Evolutionary conservation across 2,113 vertebrate species (phyloP).

Genomic region (Cacatua alba): DNA sequence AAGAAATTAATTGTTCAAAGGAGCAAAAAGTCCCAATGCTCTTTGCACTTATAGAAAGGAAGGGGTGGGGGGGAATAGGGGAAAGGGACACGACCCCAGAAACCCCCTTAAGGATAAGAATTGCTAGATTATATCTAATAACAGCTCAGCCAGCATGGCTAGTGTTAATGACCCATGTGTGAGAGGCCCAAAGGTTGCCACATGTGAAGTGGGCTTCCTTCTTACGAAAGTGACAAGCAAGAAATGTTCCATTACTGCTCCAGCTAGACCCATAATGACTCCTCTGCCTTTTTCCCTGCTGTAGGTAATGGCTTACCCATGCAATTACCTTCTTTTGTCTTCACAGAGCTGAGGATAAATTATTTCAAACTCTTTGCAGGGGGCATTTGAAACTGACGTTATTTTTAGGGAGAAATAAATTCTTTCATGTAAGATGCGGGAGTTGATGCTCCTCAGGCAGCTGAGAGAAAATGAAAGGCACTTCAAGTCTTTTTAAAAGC

Average conservation of each 20-base stretch:
- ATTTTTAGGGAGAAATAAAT: conserved; percentile 76
- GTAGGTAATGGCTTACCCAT: conserved; percentile 73
- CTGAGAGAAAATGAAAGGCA: conserved; percentile 74
- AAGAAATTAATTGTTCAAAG: conserved; percentile 54
- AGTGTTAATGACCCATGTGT: background rate
- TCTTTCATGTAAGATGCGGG: conserved; percentile 71
- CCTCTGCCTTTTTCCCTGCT: conserved; percentile 9
- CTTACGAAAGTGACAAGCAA: conserved; percentile 10
- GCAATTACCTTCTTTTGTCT: conserved; percentile 80
- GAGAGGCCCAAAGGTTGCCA: background rate
- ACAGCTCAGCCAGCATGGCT: background rate
- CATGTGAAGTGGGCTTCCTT: background rate
- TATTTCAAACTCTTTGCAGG: conserved; percentile 75
- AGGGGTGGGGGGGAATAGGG: background rate
- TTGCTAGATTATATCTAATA: background rate
- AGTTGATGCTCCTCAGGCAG: conserved; percentile 74
- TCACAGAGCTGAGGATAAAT: conserved; percentile 73
- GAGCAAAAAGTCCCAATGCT: background rate
- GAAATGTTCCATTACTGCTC: conserved; percentile 36
- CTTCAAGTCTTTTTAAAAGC: conserved; percentile 77
- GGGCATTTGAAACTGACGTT: conserved; percentile 73
- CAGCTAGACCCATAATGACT: conserved; percentile 22
- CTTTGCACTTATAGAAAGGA: conserved; percentile 14
- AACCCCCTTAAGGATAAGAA: background rate
- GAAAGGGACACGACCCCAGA: background rate